phyloP scores from a whole-genome alignment of 2,113 vertebrate genomes.

The Egretta garzetta region DNA sequence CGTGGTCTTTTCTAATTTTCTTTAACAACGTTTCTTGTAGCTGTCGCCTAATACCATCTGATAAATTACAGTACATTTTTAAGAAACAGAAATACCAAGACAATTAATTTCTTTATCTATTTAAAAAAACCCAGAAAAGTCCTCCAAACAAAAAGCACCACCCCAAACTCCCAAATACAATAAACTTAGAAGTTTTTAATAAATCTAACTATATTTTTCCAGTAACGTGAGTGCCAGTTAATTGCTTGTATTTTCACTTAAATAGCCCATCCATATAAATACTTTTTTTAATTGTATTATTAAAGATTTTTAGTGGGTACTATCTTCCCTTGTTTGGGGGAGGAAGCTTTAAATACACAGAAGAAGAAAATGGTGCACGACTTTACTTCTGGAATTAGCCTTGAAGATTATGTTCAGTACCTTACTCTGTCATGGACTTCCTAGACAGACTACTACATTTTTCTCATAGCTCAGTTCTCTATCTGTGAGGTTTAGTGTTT shows the following conservation, averaged over 20 bases:
- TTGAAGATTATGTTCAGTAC: neutral
- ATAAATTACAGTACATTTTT: neutral
- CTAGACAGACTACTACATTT: neutral
- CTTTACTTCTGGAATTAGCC: neutral
- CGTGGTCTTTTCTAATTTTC: neutral
- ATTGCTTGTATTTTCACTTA: neutral
- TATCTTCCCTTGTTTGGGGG: fast-evolving
- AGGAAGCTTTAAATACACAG: neutral
- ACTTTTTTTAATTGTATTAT: neutral
- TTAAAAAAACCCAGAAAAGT: neutral
- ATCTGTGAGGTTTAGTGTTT: neutral
- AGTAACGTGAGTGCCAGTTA: neutral
- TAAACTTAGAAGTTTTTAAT: neutral
- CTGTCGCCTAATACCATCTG: neutral
- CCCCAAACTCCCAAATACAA: neutral
- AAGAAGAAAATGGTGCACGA: neutral
- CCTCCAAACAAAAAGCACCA: neutral
- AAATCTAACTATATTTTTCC: neutral
- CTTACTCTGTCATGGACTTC: neutral
- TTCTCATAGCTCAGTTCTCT: neutral
- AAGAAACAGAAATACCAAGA: neutral
- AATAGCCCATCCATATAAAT: neutral
- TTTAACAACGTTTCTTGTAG: neutral
- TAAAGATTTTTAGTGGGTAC: neutral
- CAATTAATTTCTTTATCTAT: neutral